Base-by-base conservation (phyloP, 1,140 invertebrate genomes). In the Drosophila prosaltans region DNA sequence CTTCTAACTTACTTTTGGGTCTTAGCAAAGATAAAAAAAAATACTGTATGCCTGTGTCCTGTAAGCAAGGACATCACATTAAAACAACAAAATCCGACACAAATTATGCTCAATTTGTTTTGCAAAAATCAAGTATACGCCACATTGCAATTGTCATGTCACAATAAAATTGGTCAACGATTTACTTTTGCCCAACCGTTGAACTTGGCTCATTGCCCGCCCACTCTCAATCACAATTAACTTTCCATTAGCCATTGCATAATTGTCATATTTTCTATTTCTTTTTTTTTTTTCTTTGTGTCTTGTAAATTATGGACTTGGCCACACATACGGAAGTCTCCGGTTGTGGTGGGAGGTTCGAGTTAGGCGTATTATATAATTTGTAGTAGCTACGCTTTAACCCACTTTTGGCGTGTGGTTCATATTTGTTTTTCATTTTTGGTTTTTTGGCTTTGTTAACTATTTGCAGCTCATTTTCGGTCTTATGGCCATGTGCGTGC, bases 401-500 rank as follows among this genome's bases (percentile, higher is more conserved):
- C 76, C 81, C 80, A 80, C 41, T 58, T 69, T 51, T 51, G 41
- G 51, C 28, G 24, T 51, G 24, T 69, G 39, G 41, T 54, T 59
- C 16, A 16, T 54, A 57, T 71, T 67, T 61, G 57, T 36, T 67
- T 82, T 86, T 41, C 51, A 61, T 64, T 63, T 51, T 51, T 5
- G 45, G 2, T 51, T 9, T 51, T 51, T 51, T 51, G 21, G 7
- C 45, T 51, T 51, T 51, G 21, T 51, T 77, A 39, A 54, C 57
- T 28, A 67, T 78, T 81, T 77, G 55, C 77, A 92, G 91, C 71
- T 92, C 67, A 72, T 92, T 91, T 90, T 94, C 93, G 93, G 94
- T 93, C 93, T 94, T 73, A 75, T 94, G 92, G 93, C 94, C 91
- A 91, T 92, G 76, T 91, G 74, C 72, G 83, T 85, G 80, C 68